These are phyloP conservation scores for Gnathonemus echidnorhynchus DNA, from an alignment of 2,113 vertebrate species.

Conservation along the genomic window DNA sequence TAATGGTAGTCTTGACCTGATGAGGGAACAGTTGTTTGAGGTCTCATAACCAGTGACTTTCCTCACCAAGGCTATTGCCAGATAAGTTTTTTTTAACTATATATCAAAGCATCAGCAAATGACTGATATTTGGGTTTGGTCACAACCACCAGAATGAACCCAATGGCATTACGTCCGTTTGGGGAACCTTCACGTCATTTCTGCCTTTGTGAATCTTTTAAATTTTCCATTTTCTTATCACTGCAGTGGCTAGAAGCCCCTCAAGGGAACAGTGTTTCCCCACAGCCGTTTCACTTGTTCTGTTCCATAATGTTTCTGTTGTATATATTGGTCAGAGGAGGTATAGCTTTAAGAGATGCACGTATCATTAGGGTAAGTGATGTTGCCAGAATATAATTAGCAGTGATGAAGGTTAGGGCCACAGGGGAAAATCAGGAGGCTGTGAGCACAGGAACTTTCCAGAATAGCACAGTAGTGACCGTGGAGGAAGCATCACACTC, in stretches of 20 bases:
- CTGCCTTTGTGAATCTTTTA: neutral
- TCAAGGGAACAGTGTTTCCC: neutral
- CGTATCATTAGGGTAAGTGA: neutral
- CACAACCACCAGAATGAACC: neutral
- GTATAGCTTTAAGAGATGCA: neutral
- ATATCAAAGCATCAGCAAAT: neutral
- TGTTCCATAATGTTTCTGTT: too few species aligned
- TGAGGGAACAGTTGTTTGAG: neutral
- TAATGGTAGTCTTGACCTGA: slow-evolving; percentile 94
- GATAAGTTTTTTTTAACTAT: neutral
- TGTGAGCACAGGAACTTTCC: neutral
- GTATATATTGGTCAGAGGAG: neutral
- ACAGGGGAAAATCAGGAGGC: neutral
- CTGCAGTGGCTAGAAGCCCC: neutral
- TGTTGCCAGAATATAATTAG: neutral
- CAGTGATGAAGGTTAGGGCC: neutral
- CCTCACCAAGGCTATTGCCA: neutral
- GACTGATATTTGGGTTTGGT: neutral
- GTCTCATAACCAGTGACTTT: neutral
- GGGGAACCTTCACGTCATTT: neutral
- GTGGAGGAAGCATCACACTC: neutral
- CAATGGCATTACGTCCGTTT: neutral
- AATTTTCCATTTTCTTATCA: neutral
- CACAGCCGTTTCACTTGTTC: too few species aligned
- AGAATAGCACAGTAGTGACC: neutral